Conservation (phyloP, 1,140 invertebrate genomes). For the Drusus annulatus region DNA sequence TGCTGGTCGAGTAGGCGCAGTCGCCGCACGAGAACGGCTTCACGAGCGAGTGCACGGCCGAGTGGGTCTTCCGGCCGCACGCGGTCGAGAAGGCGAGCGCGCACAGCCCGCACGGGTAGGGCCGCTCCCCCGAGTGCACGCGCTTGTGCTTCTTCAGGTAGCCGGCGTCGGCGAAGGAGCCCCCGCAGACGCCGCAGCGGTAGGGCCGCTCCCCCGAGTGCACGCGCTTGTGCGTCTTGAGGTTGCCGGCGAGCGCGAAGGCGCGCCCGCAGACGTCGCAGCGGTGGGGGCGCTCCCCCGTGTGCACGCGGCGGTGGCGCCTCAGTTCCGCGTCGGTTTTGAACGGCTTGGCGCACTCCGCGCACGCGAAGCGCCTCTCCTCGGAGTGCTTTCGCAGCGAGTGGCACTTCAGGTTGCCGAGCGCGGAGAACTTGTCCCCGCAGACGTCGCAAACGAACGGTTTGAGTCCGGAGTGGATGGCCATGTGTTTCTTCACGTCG, state of each 20-base stretch:
- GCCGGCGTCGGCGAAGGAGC: background rate
- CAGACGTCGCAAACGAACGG: conserved; percentile 10
- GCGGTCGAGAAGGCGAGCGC: conserved; percentile 64
- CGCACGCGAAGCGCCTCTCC: conserved; percentile 67
- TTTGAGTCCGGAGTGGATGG: background rate
- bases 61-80: conserved; percentile 70
- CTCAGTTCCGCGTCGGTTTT: conserved; percentile 71
- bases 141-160: conserved; percentile 14
- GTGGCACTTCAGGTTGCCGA: background rate
- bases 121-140: conserved; percentile 74
- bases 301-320: conserved; percentile 64
- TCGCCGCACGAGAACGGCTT: background rate
- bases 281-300: conserved; percentile 66
- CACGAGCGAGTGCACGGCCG: conserved; percentile 61
- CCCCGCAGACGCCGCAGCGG: background rate
- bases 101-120: conserved; percentile 74
- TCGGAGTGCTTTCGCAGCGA: conserved; percentile 62
- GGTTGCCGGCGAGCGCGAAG: conserved; percentile 54
- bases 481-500: conserved; percentile 4
- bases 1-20: background rate
- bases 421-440: background rate
- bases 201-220: background rate
- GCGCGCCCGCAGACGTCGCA: conserved; percentile 63
- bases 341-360: conserved; percentile 68
- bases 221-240: background rate